A percentile compares a stretch with the other conserved stretches of the same genome.
These are phyloP conservation scores for Molorchus minor DNA, from an alignment of 2,888 invertebrate species.

Conservation along the genomic window DNA sequence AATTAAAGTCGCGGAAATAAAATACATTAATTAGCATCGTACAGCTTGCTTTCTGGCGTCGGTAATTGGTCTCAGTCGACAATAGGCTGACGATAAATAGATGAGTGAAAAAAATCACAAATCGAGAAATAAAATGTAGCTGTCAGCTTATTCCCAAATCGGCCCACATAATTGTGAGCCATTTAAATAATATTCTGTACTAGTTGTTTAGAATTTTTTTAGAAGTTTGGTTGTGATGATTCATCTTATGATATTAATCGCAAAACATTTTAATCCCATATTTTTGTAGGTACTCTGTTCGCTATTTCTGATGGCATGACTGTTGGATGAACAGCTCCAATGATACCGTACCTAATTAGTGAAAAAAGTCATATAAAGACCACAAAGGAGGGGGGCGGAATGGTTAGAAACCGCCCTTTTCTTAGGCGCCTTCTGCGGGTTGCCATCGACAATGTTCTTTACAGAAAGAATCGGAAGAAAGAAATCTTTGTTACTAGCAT, in stretches of 20 bases:
- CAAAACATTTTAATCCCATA: too few relatives aligned
- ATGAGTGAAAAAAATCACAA: too few relatives aligned
- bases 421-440: slow-evolving; percentile 50
- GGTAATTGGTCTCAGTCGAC: too few relatives aligned
- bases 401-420: slow-evolving; percentile 52
- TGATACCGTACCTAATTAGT: slow-evolving; percentile 54
- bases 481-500: slow-evolving; percentile 56
- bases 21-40: too few relatives aligned
- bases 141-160: not conserved
- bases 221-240: not conserved
- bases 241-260: too few relatives aligned
- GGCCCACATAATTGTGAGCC: not conserved
- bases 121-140: not conserved
- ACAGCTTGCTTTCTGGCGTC: too few relatives aligned
- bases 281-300: slow-evolving; percentile 54
- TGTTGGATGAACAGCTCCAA: slow-evolving; percentile 59
- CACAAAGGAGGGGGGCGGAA: slow-evolving; percentile 46
- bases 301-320: slow-evolving; percentile 61
- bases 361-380: slow-evolving; percentile 52
- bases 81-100: too few relatives aligned
- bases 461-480: slow-evolving; percentile 57
- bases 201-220: not conserved
- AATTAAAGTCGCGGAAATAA: too few relatives aligned
- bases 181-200: not conserved
- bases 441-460: slow-evolving; percentile 55